Percentiles rank a stretch among this genome's conserved stretches.
Conservation (phyloP, 1,140 invertebrate species). For the Heliconius hewitsoni region DNA sequence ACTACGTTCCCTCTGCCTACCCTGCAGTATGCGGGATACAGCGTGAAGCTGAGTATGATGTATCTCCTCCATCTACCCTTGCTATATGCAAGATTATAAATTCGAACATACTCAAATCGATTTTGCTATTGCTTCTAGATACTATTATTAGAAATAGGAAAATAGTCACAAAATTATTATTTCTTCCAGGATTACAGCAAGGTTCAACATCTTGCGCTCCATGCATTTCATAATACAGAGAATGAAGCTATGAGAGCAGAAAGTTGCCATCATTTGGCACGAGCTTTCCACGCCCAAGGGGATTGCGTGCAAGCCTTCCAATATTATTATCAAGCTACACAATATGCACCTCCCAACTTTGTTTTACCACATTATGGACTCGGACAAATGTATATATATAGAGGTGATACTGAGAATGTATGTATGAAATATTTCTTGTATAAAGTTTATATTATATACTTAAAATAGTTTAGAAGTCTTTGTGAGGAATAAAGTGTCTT, state of each 20-base stretch:
- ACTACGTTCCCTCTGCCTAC: too few species aligned
- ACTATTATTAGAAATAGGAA: too few species aligned
- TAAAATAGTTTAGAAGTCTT: too few species aligned
- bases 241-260: slow-evolving; percentile 99
- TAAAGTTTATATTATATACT: neutral
- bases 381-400: slow-evolving; percentile 99
- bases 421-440: slow-evolving; percentile 49
- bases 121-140: too few species aligned
- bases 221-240: slow-evolving; percentile 99
- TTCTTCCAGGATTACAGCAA: slow-evolving; percentile 91
- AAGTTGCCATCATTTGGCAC: slow-evolving; percentile 98
- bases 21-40: too few species aligned
- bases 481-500: too few species aligned
- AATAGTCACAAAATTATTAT: too few species aligned
- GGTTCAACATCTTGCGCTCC: slow-evolving; percentile 97
- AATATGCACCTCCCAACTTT: slow-evolving; percentile 97
- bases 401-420: slow-evolving; percentile 98
- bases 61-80: too few species aligned
- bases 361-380: slow-evolving; percentile 98
- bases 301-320: slow-evolving; percentile 99
- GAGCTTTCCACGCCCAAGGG: slow-evolving; percentile 97
- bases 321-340: slow-evolving; percentile 99
- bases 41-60: too few species aligned
- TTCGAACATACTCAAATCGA: too few species aligned
- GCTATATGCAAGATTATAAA: too few species aligned